Base-by-base conservation (phyloP, 1,140 invertebrate species). In the Choristoneura fumiferana region DNA sequence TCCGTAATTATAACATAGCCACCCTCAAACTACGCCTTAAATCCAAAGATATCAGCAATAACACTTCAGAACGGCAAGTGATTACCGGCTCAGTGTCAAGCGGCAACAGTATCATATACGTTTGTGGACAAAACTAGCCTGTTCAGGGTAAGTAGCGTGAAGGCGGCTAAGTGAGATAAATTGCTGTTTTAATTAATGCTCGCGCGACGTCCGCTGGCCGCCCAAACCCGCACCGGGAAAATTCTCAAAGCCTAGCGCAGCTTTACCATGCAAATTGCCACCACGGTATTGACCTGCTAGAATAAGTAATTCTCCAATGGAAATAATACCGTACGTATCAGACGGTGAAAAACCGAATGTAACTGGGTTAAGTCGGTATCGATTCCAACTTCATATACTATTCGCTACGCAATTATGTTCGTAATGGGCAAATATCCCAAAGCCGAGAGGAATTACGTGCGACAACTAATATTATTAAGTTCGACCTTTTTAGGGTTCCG, bases 121-220 rank as follows among this genome's bases (percentile, higher is more conserved):
- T 49, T 17, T 33, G 18, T 22, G 43, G 43, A 49, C 43, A 54
- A 54, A 54, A 54, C 52, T 35, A 35, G 29, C 52, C 33, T 29
- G 22, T 36, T 54, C 29, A 54, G 52, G 15, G 52, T 36, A 67
- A 60, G 54, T 54, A 58, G 34, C 58, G 58, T 56, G 58, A 55
- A 56, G 38, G 54, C 58, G 62, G 62, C 66, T 73, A 71, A 71
- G 63, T 69, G 69, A 70, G 71, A 73, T 75, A 71, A 76, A 79
- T 78, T 68, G 67, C 69, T 68, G 61, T 74, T 73, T 79, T 81
- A 76, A 79, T 78, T 77, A 79, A 67, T 68, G 68, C 60, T 53
- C 56, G 58, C 60, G 64, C 60, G 57, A 62, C 62, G 60, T 53
- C 57, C 59, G 58, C 60, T 54, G 58, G 57, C 37, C 59, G 36